phyloP scores from a whole-genome alignment of 2,888 invertebrate species.

The Andricus curvator region DNA sequence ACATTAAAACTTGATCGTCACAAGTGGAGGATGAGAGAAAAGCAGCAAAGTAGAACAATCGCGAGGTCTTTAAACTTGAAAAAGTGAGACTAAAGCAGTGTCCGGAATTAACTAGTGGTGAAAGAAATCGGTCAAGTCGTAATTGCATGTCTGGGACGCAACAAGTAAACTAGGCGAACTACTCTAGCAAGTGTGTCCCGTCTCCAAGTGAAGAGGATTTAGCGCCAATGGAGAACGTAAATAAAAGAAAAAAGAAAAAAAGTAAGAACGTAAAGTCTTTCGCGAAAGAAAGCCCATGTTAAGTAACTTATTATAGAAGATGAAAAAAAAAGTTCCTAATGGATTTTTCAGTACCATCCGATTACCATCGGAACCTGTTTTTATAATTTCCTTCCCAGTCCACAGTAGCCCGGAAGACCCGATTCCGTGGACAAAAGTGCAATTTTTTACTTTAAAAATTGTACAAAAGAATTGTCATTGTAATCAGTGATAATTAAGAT shows the following conservation, averaged over 20 bases:
- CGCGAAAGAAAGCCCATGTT: background rate
- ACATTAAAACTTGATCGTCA: constrained; percentile 35
- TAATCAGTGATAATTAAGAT: no score
- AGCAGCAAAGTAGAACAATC: constrained; percentile 33
- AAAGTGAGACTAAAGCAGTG: background rate
- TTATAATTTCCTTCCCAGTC: no score
- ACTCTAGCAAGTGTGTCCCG: background rate
- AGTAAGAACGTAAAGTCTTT: no score
- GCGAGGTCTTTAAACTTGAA: constrained; percentile 35
- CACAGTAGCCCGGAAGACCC: no score
- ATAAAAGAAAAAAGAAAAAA: no score
- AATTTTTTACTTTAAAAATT: no score
- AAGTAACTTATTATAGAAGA: background rate
- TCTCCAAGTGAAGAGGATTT: background rate
- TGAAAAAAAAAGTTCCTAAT: background rate
- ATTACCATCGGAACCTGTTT: no score
- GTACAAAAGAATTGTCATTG: no score
- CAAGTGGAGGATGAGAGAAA: constrained; percentile 30
- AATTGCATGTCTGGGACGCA: constrained; percentile 23
- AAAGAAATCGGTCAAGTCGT: constrained; percentile 38
- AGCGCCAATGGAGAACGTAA: background rate
- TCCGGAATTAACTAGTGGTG: constrained; percentile 15
- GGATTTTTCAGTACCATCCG: no score
- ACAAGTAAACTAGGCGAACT: constrained; percentile 39
- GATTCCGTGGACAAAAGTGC: no score